These are phyloP conservation scores for Drosophila leonis DNA, from an alignment of 2,888 invertebrate genomes.

Conservation along the genomic window DNA sequence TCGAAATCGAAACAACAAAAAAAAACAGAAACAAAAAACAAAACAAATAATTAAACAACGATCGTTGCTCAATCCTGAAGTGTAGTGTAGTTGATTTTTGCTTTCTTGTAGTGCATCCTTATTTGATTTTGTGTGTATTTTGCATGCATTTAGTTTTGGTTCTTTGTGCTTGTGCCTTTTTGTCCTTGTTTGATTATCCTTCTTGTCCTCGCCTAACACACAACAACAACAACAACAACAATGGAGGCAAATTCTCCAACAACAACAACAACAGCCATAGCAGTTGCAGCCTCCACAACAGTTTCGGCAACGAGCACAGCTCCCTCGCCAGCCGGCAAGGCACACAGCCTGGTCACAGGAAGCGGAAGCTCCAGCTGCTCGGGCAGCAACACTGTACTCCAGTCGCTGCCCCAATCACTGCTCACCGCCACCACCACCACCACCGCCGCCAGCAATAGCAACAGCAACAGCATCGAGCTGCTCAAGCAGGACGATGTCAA, in stretches of 20 bases:
- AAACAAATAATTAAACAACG: slow-evolving; percentile 12
- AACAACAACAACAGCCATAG: slow-evolving; percentile 38
- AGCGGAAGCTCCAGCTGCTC: slow-evolving; percentile 65
- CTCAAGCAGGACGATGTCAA: slow-evolving; percentile 78
- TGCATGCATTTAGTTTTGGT: slow-evolving; percentile 67
- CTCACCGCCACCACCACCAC: slow-evolving; percentile 35
- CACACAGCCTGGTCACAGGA: slow-evolving; percentile 47
- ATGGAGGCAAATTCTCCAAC: slow-evolving; percentile 63
- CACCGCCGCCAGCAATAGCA: slow-evolving; percentile 1
- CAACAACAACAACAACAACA: slow-evolving; percentile 31
- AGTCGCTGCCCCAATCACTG: slow-evolving; percentile 46
- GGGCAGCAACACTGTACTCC: slow-evolving; percentile 28
- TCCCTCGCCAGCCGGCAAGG: slow-evolving; percentile 49
- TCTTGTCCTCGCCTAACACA: slow-evolving; percentile 22
- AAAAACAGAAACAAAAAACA: slow-evolving; percentile 19
- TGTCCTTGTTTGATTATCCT: slow-evolving; percentile 28
- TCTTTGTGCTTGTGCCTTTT: slow-evolving; percentile 59
- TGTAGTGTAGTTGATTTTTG: slow-evolving; percentile 26
- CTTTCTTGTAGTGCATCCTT: slow-evolving; percentile 30
- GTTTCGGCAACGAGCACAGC: slow-evolving; percentile 35
- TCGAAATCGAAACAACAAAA: slow-evolving; percentile 20
- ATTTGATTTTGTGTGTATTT: slow-evolving; percentile 31
- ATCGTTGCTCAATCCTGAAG: slow-evolving; percentile 16
- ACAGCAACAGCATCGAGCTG: slow-evolving; percentile 59
- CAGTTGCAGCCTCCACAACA: slow-evolving; percentile 32